These are phyloP conservation scores for Osmoderma eremita DNA, from an alignment of 2,888 invertebrate species.

Conservation along the genomic window DNA sequence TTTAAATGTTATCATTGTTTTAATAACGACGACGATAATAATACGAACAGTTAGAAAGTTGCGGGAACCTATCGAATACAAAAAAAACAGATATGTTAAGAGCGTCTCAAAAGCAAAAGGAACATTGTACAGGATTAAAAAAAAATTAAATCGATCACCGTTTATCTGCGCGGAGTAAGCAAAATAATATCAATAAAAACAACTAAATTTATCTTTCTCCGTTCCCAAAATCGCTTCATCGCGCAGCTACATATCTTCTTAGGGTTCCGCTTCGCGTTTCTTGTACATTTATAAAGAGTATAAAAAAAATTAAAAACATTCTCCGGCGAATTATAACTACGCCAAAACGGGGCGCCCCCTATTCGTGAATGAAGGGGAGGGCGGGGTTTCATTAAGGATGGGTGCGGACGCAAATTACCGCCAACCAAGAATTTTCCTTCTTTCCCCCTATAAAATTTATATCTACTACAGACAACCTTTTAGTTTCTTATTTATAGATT, in stretches of 20 bases:
- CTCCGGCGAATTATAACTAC: not conserved
- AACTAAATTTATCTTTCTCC: not conserved
- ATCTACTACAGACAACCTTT: too few species aligned
- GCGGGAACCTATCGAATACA: too few species aligned
- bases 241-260: not conserved
- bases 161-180: not conserved
- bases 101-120: conserved; percentile 2
- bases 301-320: conserved; percentile 43
- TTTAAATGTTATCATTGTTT: not conserved
- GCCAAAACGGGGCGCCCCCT: too few species aligned
- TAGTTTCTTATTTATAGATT: too few species aligned
- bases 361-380: too few species aligned
- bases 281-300: conserved; percentile 32
- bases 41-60: not conserved
- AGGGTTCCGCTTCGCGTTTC: not conserved
- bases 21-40: conserved; percentile 3
- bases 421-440: too few species aligned
- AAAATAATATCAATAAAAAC: conserved; percentile 7
- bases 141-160: not conserved
- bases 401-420: too few species aligned
- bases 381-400: too few species aligned
- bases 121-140: not conserved
- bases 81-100: conserved; percentile 9
- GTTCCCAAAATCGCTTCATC: too few species aligned
- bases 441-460: too few species aligned